Evolutionary conservation across 1,140 invertebrate genomes (phyloP).

Genomic region (Adoxophyes honmai): DNA sequence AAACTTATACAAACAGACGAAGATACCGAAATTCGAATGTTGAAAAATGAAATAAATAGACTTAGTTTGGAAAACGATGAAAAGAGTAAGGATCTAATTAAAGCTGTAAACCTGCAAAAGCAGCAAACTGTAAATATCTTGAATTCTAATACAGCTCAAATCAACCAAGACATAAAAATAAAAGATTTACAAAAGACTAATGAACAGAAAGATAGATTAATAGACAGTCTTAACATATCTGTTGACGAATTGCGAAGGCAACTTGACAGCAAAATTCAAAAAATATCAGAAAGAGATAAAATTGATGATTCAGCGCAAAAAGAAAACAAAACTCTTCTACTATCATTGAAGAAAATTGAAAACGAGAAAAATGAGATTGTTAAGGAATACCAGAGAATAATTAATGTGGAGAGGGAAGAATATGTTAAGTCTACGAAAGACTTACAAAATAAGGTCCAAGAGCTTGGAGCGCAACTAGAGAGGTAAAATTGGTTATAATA

Average conservation of each 20-base stretch:
- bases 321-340: slow-evolving; percentile 50
- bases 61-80: slow-evolving; percentile 33
- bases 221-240: slow-evolving; percentile 34
- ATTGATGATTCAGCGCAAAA: slow-evolving; percentile 30
- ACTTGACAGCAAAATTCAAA: slow-evolving; percentile 36
- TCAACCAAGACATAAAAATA: slow-evolving; percentile 35
- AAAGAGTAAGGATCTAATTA: slow-evolving; percentile 35
- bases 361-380: slow-evolving; percentile 58
- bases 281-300: slow-evolving; percentile 31
- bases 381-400: slow-evolving; percentile 59
- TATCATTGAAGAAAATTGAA: slow-evolving; percentile 56
- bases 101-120: slow-evolving; percentile 31
- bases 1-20: slow-evolving; percentile 47
- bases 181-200: slow-evolving; percentile 37
- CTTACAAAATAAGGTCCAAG: slow-evolving; percentile 49
- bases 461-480: slow-evolving; percentile 53
- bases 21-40: slow-evolving; percentile 27
- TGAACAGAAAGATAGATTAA: slow-evolving; percentile 42
- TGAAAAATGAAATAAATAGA: slow-evolving; percentile 32
- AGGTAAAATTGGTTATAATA: slow-evolving; percentile 49
- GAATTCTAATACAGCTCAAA: slow-evolving; percentile 40
- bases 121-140: slow-evolving; percentile 39
- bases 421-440: slow-evolving; percentile 54
- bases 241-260: slow-evolving; percentile 41
- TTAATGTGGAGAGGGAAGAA: slow-evolving; percentile 60